These are phyloP conservation scores for Odiellus spinosus DNA, from an alignment of 2,888 invertebrate species.

Conservation along the genomic window DNA sequence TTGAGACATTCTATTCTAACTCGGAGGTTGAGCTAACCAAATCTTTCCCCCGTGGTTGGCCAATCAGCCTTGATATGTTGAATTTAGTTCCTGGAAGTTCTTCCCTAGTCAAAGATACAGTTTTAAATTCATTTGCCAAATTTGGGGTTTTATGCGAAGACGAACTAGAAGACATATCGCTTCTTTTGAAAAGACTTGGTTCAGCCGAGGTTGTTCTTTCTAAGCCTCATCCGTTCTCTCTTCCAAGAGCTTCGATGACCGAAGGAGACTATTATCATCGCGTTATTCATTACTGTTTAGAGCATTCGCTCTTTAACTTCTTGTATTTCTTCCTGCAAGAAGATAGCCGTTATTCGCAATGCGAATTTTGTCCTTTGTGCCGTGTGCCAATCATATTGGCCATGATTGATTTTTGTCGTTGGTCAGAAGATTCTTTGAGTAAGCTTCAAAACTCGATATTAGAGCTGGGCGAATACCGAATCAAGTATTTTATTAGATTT, in stretches of 20 bases:
- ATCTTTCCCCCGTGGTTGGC: no score
- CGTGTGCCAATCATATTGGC: neutral
- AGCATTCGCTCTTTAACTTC: conserved; percentile 9
- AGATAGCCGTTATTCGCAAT: neutral
- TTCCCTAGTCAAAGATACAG: neutral
- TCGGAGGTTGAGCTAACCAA: no score
- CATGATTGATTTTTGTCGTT: neutral
- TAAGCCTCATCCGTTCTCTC: conserved; percentile 5
- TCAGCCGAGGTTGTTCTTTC: conserved; percentile 7
- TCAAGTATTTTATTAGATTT: no score
- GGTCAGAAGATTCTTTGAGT: no score
- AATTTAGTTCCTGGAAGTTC: neutral
- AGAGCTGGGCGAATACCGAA: no score
- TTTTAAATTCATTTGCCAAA: neutral
- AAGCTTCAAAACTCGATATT: no score
- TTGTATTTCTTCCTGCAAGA: conserved; percentile 8
- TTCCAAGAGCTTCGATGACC: conserved; percentile 6
- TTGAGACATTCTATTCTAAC: no score
- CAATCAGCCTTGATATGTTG: no score
- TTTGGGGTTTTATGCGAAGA: conserved; percentile 10
- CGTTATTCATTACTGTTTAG: conserved; percentile 11
- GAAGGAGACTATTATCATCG: conserved; percentile 10
- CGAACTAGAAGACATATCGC: conserved; percentile 11
- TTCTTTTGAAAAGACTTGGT: conserved; percentile 9
- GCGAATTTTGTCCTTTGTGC: neutral